Evolutionary conservation across 2,113 vertebrate species (phyloP), one percentile per base, ranked within the genome.

Genomic region (Melanerpes formicivorus): DNA sequence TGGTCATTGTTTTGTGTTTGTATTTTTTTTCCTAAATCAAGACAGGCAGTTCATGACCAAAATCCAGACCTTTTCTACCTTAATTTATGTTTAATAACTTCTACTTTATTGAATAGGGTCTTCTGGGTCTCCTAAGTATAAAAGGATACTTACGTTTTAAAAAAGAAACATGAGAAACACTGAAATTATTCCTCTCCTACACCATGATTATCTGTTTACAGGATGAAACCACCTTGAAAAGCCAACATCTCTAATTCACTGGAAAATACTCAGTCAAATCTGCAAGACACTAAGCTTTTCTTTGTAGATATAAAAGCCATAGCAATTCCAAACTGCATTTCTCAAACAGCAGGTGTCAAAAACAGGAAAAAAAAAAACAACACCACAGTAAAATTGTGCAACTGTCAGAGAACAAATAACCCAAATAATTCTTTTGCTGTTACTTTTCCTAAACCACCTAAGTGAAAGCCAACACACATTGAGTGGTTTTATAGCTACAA

Each of bases 261-360:
- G n/a, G 18, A 69, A 94, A 92, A 88, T 75, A 84, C 3, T 13
- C 54, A 87, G n/a, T n/a, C 15, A 70, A 81, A 90, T 73, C 84
- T 3, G 1, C 40, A 84, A 75, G 66, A 81, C 50, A 50, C 44
- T 87, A 79, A 84, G 42, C 22, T 78, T 75, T 84, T 58, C 71
- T 81, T 84, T 80, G 30, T 21, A 71, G 48, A 67, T 3, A 1
- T 67, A 79, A 84, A 87, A 89, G 78, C 78, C 0, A 0, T 13
- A 78, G 63, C 44, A 87, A 93, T 84, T 76, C 46, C 50, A 82
- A 93, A 79, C n/a, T 62, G 69, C 52, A 62, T 89, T 90, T 87
- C 55, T 84, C 78, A 89, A 95, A 84, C 46, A 91, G 82, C 56
- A 74, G 79, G 48, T 80, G 83, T 63, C 50, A 74, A 77, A 81